Base-by-base conservation (phyloP, 2,113 vertebrate genomes). In the Chloropsis hardwickii region DNA sequence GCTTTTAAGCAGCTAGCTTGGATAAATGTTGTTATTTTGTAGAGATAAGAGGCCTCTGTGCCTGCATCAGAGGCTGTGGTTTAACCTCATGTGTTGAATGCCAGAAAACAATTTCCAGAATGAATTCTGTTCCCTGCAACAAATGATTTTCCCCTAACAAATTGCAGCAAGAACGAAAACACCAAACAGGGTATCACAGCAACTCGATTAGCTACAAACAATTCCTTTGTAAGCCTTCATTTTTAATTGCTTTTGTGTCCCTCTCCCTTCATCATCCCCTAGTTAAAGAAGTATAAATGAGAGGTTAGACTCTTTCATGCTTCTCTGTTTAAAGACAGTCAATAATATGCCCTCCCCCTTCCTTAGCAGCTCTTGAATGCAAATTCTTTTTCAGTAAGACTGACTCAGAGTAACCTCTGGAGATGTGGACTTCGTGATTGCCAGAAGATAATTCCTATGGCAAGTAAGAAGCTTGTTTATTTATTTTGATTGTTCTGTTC, bases 91-190 rank as follows among this genome's bases (percentile, higher is more conserved):
- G 13, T 74, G 35, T 61, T 79, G 33, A 85, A 60, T 58, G 22
- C 18, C 67, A 88, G 88, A 91, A 96, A 90, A 81, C n/a, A 69
- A 74, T 86, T 87, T 91, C 5, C 82, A 78, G 70, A 93, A 78
- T 57, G 8, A 89, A 89, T 81, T 25, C 29, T 80, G 18, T 47
- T 86, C 39, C 23, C 27, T 65, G 23, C 33, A 92, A 39, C 6
- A 47, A 95, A 82, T 1, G 0, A 73, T 85, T 93, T 92, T 9
- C 3, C 29, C 25, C 14, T 72, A 69, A 86, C 10, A 93, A 94
- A 92, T 27, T 40, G 35, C 40, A 91, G 42, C 58, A 90, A 82
- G 60, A 89, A 88, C 27, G 31, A 62, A 88, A 90, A 81, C 45
- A 79, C 64, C 84, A 78, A 79, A 51, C 14, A 70, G 28, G 12